Percentiles rank a stretch among this genome's conserved stretches.
These are phyloP conservation scores for Lepidostoma basale DNA, from an alignment of 1,140 invertebrate species.

Conservation along the genomic window DNA sequence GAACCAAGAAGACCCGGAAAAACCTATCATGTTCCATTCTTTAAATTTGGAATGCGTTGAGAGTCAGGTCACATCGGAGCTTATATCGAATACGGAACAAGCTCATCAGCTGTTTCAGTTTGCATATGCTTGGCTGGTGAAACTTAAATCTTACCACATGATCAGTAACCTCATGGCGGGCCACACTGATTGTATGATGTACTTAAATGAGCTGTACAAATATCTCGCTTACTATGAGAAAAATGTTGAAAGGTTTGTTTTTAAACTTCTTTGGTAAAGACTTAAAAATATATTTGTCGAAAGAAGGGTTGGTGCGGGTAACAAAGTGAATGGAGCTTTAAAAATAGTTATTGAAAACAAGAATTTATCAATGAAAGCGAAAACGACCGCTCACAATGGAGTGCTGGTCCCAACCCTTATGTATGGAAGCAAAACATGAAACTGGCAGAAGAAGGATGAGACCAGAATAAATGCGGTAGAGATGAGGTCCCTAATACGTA, in stretches of 20 bases:
- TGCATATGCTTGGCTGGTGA: conserved; percentile 10
- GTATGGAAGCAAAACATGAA: no score
- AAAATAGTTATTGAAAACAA: no score
- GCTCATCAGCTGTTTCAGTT: not conserved
- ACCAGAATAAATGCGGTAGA: no score
- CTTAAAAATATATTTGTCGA: no score
- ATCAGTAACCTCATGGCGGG: conserved; percentile 7
- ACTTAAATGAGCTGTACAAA: conserved; percentile 14
- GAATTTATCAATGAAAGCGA: no score
- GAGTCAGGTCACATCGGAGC: conserved; percentile 7
- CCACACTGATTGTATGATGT: conserved; percentile 16
- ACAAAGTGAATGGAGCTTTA: no score
- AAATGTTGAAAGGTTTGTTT: conserved; percentile 8
- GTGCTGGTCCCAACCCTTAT: no score
- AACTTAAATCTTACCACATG: conserved; percentile 15
- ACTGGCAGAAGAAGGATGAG: no score
- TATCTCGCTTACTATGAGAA: conserved; percentile 16
- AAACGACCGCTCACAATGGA: no score
- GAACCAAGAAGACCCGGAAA: not conserved
- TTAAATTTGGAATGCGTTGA: conserved; percentile 17
- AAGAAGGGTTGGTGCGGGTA: no score
- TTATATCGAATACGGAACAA: conserved; percentile 7
- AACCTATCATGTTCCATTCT: not conserved
- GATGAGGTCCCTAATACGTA: no score
- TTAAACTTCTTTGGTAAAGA: no score